These are phyloP conservation scores for Ips typographus DNA, from an alignment of 1,140 invertebrate genomes.

Conservation along the genomic window DNA sequence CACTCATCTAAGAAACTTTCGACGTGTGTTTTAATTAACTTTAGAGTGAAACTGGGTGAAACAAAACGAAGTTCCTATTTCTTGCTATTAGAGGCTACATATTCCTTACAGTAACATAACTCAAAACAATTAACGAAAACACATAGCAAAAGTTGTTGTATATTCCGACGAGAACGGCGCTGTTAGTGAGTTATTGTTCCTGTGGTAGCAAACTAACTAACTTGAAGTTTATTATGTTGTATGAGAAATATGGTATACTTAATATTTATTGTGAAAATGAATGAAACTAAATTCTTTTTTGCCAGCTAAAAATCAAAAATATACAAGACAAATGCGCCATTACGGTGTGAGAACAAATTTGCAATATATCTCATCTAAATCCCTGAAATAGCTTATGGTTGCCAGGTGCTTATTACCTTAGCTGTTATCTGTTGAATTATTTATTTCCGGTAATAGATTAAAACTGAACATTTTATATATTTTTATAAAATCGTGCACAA, in stretches of 20 bases:
- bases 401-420: too few species aligned
- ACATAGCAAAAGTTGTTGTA: conserved; percentile 29
- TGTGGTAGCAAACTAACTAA: conserved; percentile 9
- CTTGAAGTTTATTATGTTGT: conserved; percentile 17
- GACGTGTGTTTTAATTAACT: conserved; percentile 2
- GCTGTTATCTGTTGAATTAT: too few species aligned
- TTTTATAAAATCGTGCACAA: too few species aligned
- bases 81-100: conserved; percentile 3
- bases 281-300: too few species aligned
- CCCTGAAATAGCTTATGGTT: too few species aligned
- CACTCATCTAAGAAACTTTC: too few species aligned
- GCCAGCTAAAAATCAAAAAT: too few species aligned
- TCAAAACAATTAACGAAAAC: conserved; percentile 31
- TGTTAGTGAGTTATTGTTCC: conserved; percentile 17
- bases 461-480: too few species aligned
- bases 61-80: not conserved
- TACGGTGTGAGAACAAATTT: too few species aligned
- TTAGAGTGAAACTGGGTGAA: not conserved
- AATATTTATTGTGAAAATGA: not conserved
- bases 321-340: too few species aligned
- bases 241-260: conserved; percentile 10
- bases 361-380: too few species aligned
- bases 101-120: conserved; percentile 20
- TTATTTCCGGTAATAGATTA: too few species aligned
- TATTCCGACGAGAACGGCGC: conserved; percentile 17